phyloP scores from a whole-genome alignment of 1,140 invertebrate genomes.

The Megalopta genalis region DNA sequence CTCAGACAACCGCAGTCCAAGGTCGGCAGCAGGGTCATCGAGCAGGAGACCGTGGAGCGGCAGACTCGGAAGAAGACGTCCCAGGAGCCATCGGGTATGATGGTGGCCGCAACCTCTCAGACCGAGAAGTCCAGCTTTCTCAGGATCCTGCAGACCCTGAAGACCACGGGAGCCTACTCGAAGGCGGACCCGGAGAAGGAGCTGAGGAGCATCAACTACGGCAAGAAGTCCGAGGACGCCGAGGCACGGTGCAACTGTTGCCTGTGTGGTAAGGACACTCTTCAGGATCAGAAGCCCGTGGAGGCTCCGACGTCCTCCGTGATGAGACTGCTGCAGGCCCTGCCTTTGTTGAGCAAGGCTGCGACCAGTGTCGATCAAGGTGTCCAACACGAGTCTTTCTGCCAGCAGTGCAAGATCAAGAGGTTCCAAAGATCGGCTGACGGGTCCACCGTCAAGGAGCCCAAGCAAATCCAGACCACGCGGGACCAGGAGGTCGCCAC shows the following conservation, averaged over 20 bases:
- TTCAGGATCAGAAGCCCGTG: not conserved
- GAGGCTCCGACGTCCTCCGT: not conserved
- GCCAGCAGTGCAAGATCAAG: constrained; percentile 29
- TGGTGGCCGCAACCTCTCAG: not conserved
- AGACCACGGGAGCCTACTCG: too few relatives aligned
- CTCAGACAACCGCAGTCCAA: not conserved
- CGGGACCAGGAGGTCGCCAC: not conserved
- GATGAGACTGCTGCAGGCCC: not conserved
- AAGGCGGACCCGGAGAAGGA: constrained; percentile 24
- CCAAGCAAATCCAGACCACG: not conserved
- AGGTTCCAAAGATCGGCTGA: not conserved
- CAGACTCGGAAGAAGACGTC: not conserved
- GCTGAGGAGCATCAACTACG: constrained; percentile 43
- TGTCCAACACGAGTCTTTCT: constrained; percentile 2
- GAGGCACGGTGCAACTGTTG: constrained; percentile 45
- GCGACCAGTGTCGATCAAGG: not conserved
- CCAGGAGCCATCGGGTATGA: constrained; percentile 22
- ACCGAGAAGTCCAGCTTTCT: constrained; percentile 18
- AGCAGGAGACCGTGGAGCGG: constrained; percentile 19
- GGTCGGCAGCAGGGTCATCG: constrained; percentile 1
- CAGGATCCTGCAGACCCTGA: not conserved
- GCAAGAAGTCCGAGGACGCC: not conserved
- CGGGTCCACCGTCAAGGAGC: not conserved
- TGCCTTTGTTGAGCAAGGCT: not conserved
- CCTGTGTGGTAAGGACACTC: constrained; percentile 17